Evolutionary conservation across 2,888 invertebrate genomes (phyloP).

Genomic region (Odontothrips loti): DNA sequence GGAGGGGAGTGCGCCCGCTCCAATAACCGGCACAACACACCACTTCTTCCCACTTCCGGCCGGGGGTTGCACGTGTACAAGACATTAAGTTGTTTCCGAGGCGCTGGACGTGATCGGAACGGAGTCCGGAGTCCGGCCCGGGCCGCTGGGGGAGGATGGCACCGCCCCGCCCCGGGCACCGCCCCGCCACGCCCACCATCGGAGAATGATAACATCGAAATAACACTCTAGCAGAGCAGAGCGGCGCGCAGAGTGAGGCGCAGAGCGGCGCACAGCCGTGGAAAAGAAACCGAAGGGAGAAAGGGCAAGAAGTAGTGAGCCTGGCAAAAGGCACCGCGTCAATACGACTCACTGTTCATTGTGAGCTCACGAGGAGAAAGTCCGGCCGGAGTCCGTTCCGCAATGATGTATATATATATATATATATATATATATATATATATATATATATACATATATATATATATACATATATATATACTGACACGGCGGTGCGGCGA

Average conservation of each 20-base stretch:
- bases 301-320: no score
- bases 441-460: no score
- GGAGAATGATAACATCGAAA: no score
- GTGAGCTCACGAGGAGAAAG: conserved; percentile 1
- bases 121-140: no score
- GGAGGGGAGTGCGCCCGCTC: background rate
- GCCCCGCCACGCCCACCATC: background rate
- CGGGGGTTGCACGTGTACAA: background rate
- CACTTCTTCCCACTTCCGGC: conserved; percentile 9
- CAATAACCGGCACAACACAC: background rate
- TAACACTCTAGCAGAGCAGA: background rate
- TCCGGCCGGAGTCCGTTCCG: background rate
- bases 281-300: no score
- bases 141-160: background rate
- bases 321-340: no score
- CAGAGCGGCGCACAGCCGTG: background rate
- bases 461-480: no score
- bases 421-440: no score
- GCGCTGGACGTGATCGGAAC: conserved; percentile 18
- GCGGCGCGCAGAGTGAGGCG: background rate
- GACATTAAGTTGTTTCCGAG: conserved; percentile 15
- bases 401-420: background rate
- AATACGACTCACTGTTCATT: no score
- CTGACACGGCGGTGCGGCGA: no score
- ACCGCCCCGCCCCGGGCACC: background rate